Percentiles rank a stretch among this genome's conserved stretches.
Conservation (phyloP, 2,888 invertebrate genomes). For the Ochlodes sylvanus region DNA sequence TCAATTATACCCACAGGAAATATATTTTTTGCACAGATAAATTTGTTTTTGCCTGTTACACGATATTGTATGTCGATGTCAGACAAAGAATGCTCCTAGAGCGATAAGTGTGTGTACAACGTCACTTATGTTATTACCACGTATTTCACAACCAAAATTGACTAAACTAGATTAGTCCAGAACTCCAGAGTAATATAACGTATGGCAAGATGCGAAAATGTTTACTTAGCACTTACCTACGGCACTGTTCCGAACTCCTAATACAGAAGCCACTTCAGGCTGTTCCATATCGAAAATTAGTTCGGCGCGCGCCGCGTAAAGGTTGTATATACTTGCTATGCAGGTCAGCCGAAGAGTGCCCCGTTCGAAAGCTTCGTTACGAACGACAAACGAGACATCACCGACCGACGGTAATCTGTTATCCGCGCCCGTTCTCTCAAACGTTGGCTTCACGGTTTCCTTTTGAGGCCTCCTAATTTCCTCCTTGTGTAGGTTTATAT, state of each 20-base stretch:
- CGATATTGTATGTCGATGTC: too few species aligned
- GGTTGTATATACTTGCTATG: slow-evolving; percentile 88
- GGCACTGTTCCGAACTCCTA: slow-evolving; percentile 88
- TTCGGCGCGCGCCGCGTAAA: slow-evolving; percentile 87
- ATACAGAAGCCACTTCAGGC: slow-evolving; percentile 90
- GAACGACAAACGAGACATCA: slow-evolving; percentile 86
- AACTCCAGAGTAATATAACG: slow-evolving; percentile 1
- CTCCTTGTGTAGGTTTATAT: slow-evolving; percentile 77
- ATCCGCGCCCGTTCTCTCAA: slow-evolving; percentile 74
- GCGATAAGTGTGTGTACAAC: too few species aligned
- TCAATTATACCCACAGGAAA: too few species aligned
- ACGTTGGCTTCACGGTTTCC: slow-evolving; percentile 65
- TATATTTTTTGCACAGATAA: too few species aligned
- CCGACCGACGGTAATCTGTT: slow-evolving; percentile 73
- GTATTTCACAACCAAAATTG: too few species aligned
- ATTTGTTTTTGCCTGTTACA: too few species aligned
- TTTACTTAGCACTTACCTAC: slow-evolving; percentile 68
- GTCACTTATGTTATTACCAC: too few species aligned
- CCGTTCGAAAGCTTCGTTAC: slow-evolving; percentile 86
- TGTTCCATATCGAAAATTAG: slow-evolving; percentile 89
- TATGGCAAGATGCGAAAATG: slow-evolving; percentile 34
- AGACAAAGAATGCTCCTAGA: too few species aligned
- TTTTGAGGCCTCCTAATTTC: slow-evolving; percentile 76
- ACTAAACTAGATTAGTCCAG: not conserved
- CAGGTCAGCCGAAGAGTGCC: slow-evolving; percentile 88